Percentiles rank a stretch among this genome's conserved stretches.
Evolutionary conservation across 2,797 vertebrate genomes (phyloP).

Genomic region (Chrosomus eos): DNA sequence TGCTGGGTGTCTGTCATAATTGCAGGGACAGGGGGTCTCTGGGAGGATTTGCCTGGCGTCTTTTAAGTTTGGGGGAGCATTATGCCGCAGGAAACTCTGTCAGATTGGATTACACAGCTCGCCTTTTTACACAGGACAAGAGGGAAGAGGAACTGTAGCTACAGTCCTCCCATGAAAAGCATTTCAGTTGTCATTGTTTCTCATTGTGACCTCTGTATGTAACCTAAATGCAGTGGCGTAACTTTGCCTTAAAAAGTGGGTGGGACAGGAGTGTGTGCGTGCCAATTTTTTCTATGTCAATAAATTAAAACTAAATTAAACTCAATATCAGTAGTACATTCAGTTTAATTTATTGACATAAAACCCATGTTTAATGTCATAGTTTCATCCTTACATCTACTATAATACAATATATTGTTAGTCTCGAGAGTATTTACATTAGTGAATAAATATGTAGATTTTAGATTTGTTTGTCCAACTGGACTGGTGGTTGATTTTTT

Average conservation of each 20-base stretch:
- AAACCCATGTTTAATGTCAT: too few species aligned
- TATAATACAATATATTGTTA: too few species aligned
- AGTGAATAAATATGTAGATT: too few species aligned
- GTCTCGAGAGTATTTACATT: too few species aligned
- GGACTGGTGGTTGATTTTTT: background rate
- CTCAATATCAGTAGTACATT: too few species aligned
- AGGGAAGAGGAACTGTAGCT: slow-evolving; percentile 23
- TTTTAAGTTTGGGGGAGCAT: slow-evolving; percentile 68
- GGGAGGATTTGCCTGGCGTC: slow-evolving; percentile 69
- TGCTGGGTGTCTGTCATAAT: slow-evolving; percentile 66
- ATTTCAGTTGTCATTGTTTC: background rate
- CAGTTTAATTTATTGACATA: too few species aligned
- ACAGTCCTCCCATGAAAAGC: slow-evolving; percentile 3
- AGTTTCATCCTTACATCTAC: too few species aligned
- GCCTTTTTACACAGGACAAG: slow-evolving; percentile 55
- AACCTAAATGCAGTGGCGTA: background rate
- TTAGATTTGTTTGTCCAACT: too few species aligned
- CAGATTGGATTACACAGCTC: slow-evolving; percentile 73
- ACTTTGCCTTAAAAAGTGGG: background rate
- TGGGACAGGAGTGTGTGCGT: background rate
- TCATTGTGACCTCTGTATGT: slow-evolving; percentile 5
- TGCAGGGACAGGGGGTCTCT: slow-evolving; percentile 64
- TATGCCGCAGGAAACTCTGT: slow-evolving; percentile 72
- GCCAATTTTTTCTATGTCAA: too few species aligned
- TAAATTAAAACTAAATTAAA: too few species aligned